Conservation (phyloP, 2,797 vertebrate genomes). For the Acipenser transmontanus region DNA sequence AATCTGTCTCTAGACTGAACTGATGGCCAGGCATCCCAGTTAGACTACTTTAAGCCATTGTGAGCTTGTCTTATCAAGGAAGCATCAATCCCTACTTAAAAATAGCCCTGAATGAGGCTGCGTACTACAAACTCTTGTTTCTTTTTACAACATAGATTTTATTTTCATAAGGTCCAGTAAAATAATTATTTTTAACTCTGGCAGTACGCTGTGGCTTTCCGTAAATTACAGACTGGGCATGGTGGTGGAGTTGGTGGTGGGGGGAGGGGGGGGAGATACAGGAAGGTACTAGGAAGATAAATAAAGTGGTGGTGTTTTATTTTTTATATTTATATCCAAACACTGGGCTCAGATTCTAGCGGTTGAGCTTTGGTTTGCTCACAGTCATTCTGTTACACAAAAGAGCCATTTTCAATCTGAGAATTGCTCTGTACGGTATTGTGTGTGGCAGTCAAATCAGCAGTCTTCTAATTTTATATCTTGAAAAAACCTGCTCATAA, state of each 20-base stretch:
- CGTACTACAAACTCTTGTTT: slow-evolving; percentile 48
- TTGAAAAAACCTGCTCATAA: too few species aligned
- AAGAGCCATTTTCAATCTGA: not conserved
- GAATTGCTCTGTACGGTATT: too few species aligned
- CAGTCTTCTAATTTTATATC: too few species aligned
- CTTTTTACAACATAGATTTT: slow-evolving; percentile 58
- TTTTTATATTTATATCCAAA: not conserved
- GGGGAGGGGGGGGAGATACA: slow-evolving; percentile 51
- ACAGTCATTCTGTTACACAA: not conserved
- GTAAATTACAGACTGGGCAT: slow-evolving; percentile 71
- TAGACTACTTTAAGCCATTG: not conserved
- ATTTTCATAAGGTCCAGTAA: slow-evolving; percentile 70
- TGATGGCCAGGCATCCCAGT: too few species aligned
- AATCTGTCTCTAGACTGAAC: too few species aligned
- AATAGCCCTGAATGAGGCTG: slow-evolving; percentile 46
- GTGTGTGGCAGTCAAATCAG: too few species aligned
- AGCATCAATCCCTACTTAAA: slow-evolving; percentile 30
- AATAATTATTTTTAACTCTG: slow-evolving; percentile 71
- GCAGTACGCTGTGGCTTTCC: slow-evolving; percentile 67
- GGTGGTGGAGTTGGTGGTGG: slow-evolving; percentile 53
- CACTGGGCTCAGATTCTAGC: not conserved
- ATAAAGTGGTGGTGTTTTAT: slow-evolving; percentile 13
- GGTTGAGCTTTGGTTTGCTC: not conserved
- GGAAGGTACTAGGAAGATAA: slow-evolving; percentile 42
- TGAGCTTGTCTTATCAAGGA: slow-evolving; percentile 18